phyloP scores from a whole-genome alignment of 2,888 invertebrate genomes.

The Drosophila algonquin region DNA sequence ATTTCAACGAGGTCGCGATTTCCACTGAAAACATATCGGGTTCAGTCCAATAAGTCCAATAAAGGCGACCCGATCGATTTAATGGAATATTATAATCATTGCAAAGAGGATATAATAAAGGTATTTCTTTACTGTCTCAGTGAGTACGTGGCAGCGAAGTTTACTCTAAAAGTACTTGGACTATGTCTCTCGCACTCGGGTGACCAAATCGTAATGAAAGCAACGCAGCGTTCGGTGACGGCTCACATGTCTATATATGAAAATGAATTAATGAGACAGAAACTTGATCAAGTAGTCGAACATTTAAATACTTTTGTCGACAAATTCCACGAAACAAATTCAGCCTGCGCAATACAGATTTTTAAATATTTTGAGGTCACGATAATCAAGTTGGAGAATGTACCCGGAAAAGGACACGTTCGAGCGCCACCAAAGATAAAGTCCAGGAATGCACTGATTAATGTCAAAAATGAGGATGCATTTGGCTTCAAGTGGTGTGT shows the following conservation, averaged over 20 bases:
- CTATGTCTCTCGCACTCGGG: background rate
- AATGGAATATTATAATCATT: background rate
- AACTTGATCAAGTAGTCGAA: background rate
- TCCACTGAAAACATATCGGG: background rate
- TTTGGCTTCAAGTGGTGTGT: slow-evolving; percentile 19
- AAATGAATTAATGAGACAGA: background rate
- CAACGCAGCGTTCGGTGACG: background rate
- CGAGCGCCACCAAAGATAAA: background rate
- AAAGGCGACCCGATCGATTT: background rate
- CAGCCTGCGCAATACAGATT: background rate
- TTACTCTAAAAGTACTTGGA: background rate
- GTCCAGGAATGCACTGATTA: background rate
- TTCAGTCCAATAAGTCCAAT: background rate
- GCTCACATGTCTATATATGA: background rate
- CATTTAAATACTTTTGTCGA: background rate
- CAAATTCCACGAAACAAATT: background rate
- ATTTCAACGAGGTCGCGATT: background rate
- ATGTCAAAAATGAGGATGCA: slow-evolving; percentile 5
- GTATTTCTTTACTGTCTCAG: background rate
- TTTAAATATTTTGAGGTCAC: slow-evolving; percentile 10
- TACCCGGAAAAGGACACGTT: background rate
- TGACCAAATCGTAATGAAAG: background rate
- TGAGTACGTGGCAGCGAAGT: background rate
- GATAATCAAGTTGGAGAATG: slow-evolving; percentile 4
- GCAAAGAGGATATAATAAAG: background rate